Conservation (phyloP, 35 echinoderm and acorn worm species). For the Holothuria glaberrima region DNA sequence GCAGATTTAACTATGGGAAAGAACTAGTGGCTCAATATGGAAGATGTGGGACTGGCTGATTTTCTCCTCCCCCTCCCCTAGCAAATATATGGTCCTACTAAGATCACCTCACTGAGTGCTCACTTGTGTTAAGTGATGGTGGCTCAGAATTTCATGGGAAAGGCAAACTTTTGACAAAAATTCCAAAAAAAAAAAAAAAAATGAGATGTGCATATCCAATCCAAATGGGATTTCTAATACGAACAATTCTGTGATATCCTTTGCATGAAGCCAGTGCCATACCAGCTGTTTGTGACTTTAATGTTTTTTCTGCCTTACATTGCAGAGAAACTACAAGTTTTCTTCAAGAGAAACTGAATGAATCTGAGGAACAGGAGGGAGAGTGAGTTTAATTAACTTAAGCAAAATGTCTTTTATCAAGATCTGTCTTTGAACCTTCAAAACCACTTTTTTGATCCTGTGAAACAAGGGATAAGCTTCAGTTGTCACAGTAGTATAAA, state of each 20-base stretch:
- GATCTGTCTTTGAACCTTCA: too few relatives aligned
- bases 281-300: neutral
- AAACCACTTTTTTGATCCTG: too few relatives aligned
- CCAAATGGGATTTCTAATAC: too few relatives aligned
- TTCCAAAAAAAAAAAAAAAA: too few relatives aligned
- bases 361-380: slow-evolving; percentile 18
- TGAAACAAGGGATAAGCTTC: too few relatives aligned
- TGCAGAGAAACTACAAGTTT: slow-evolving; percentile 36
- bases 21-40: neutral
- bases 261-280: neutral
- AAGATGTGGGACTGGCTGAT: neutral
- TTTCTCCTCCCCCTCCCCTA: neutral
- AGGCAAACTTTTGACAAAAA: too few relatives aligned
- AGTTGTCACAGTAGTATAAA: too few relatives aligned
- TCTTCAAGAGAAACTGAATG: slow-evolving; percentile 41
- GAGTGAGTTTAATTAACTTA: neutral
- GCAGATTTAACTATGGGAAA: too few relatives aligned
- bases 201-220: too few relatives aligned
- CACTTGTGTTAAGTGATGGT: too few relatives aligned
- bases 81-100: neutral
- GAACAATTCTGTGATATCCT: neutral
- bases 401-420: too few relatives aligned
- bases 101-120: neutral
- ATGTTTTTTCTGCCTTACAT: neutral
- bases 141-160: too few relatives aligned